Evolutionary conservation across 2,113 vertebrate species (phyloP).

Genomic region (Microcebus griseorufus): DNA sequence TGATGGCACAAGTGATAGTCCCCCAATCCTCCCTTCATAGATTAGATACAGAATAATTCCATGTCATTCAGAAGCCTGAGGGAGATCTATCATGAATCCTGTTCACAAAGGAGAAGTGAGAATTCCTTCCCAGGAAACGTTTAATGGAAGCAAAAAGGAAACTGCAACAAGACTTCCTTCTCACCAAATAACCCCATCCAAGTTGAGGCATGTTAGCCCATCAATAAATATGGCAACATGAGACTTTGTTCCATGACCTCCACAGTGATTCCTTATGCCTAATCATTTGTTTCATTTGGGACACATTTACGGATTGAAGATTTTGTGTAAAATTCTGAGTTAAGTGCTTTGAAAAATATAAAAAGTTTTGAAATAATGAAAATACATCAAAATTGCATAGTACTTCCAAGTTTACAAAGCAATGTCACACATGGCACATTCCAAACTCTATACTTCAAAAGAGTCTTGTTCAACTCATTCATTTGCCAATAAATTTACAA

Average conservation of each 20-base stretch:
- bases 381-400: conserved; percentile 19
- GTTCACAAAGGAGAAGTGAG: conserved; percentile 3
- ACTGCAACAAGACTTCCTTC: conserved; percentile 14
- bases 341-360: conserved; percentile 16
- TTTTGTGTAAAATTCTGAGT: conserved; percentile 32
- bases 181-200: not conserved
- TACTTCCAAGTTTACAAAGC: conserved; percentile 3
- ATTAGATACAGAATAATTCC: conserved; percentile 18
- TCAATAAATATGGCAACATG: not conserved
- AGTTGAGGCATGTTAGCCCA: not conserved
- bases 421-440: not conserved
- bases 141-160: conserved; percentile 33
- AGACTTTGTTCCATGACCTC: not conserved
- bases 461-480: conserved; percentile 14
- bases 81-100: not conserved
- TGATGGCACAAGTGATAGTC: not conserved
- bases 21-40: not conserved
- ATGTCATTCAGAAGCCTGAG: not conserved
- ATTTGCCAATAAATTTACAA: conserved; percentile 53
- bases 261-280: not conserved
- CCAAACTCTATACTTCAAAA: conserved; percentile 36
- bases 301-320: not conserved
- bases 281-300: conserved; percentile 22
- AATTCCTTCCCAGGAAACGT: conserved; percentile 16
- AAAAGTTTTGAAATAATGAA: conserved; percentile 32